A percentile compares a stretch with the other conserved stretches of the same genome.
Conservation (phyloP, 2,888 invertebrate species). For the Congeria kusceri region DNA sequence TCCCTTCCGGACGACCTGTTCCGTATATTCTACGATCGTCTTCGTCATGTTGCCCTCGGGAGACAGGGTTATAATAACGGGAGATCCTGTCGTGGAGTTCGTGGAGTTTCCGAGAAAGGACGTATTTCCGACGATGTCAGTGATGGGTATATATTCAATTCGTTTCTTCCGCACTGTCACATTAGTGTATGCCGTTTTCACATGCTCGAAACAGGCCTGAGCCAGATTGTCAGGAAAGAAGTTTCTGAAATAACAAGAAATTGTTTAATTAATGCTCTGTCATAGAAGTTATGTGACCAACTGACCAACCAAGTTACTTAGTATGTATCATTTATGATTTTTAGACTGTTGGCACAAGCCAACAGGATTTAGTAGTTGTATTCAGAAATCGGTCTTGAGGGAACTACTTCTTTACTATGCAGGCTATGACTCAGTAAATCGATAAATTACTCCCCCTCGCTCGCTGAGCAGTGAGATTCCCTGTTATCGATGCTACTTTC, state of each 20-base stretch:
- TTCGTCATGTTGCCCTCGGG: constrained; percentile 54
- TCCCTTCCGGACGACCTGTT: constrained; percentile 54
- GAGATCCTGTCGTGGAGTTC: constrained; percentile 38
- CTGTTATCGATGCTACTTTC: no score
- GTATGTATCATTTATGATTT: no score
- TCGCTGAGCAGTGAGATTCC: no score
- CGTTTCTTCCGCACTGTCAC: constrained; percentile 52
- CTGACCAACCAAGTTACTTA: no score
- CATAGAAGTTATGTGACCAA: no score
- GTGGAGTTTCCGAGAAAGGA: constrained; percentile 35
- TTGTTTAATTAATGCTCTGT: no score
- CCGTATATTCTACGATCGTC: constrained; percentile 62
- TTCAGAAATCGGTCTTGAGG: no score
- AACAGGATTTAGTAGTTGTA: no score
- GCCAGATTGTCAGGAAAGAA: constrained; percentile 89
- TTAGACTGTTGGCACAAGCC: no score
- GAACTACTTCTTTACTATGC: no score
- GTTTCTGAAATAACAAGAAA: constrained; percentile 85
- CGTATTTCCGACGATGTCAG: constrained; percentile 53
- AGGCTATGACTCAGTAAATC: no score
- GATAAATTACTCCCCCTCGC: no score
- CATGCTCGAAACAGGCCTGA: constrained; percentile 88
- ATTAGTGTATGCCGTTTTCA: constrained; percentile 86
- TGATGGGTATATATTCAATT: constrained; percentile 43
- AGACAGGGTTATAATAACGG: not conserved